Conservation (phyloP, 53 echinoderm and acorn worm genomes). For the Glandiceps talaboti region DNA sequence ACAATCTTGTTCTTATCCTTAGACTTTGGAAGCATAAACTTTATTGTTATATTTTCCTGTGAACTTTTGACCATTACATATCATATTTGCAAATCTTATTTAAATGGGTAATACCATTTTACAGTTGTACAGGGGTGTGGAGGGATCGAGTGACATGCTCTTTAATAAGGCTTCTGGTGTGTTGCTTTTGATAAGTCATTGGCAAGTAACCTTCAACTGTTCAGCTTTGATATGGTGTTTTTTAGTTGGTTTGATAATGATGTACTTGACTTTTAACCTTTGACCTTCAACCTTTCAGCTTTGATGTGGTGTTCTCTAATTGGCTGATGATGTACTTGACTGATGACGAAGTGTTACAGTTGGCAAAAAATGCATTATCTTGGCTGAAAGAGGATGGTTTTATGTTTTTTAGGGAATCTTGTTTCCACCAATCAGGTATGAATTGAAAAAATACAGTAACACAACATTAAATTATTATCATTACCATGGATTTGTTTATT, state of each 20-base stretch:
- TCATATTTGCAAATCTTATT: too few species aligned
- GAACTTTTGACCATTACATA: too few species aligned
- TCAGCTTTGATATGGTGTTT: constrained; percentile 80
- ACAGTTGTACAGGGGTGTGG: too few species aligned
- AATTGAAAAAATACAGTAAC: not conserved
- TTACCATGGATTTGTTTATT: too few species aligned
- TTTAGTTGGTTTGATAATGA: constrained; percentile 89
- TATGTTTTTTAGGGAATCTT: constrained; percentile 84
- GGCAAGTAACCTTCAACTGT: not conserved
- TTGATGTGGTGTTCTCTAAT: constrained; percentile 81
- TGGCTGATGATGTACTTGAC: constrained; percentile 94
- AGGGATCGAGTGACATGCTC: too few species aligned
- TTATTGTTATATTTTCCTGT: too few species aligned
- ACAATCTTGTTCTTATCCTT: too few species aligned
- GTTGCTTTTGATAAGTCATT: too few species aligned
- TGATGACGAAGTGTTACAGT: constrained; percentile 51
- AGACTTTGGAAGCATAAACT: too few species aligned
- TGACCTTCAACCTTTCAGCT: constrained; percentile 23
- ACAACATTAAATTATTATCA: too few species aligned
- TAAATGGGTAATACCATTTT: too few species aligned
- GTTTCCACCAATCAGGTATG: constrained; percentile 56
- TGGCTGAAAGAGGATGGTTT: constrained; percentile 64
- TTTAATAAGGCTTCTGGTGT: too few species aligned
- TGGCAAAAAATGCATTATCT: constrained; percentile 34
- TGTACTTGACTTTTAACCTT: constrained; percentile 74